Evolutionary conservation across 2,113 vertebrate species (phyloP).

Genomic region (Festucalex cinctus): DNA sequence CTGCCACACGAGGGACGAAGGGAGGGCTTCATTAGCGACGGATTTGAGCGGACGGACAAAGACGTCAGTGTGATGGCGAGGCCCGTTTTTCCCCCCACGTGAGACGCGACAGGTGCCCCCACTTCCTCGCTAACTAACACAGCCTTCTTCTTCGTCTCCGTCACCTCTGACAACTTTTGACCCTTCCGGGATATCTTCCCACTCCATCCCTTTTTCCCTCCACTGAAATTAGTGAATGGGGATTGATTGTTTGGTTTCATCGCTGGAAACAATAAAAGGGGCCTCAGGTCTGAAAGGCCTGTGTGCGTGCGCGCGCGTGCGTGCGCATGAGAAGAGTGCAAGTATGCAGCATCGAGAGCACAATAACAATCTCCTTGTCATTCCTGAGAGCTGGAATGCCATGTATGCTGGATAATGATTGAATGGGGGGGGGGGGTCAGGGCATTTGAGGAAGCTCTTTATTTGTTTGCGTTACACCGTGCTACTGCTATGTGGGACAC

Average conservation of each 20-base stretch:
- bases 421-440: conserved; percentile 30
- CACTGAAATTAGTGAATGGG: conserved; percentile 57
- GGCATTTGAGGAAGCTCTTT: conserved; percentile 70
- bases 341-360: conserved; percentile 67
- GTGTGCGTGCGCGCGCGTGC: conserved; percentile 31
- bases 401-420: conserved; percentile 73
- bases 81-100: too few relatives aligned
- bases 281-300: conserved; percentile 56
- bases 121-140: neutral
- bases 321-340: conserved; percentile 53
- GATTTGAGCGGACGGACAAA: neutral
- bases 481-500: conserved; percentile 57
- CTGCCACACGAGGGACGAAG: conserved; percentile 74
- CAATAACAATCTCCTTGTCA: conserved; percentile 77
- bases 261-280: conserved; percentile 51
- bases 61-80: neutral
- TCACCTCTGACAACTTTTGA: neutral
- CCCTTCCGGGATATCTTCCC: neutral
- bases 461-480: conserved; percentile 66
- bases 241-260: conserved; percentile 68
- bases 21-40: too few relatives aligned
- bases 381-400: conserved; percentile 72
- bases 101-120: conserved; percentile 66
- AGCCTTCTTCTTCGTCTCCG: neutral
- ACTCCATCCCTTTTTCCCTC: conserved; percentile 10